phyloP scores from a whole-genome alignment of 2,888 invertebrate species.

The Sphaerophoria taeniata region DNA sequence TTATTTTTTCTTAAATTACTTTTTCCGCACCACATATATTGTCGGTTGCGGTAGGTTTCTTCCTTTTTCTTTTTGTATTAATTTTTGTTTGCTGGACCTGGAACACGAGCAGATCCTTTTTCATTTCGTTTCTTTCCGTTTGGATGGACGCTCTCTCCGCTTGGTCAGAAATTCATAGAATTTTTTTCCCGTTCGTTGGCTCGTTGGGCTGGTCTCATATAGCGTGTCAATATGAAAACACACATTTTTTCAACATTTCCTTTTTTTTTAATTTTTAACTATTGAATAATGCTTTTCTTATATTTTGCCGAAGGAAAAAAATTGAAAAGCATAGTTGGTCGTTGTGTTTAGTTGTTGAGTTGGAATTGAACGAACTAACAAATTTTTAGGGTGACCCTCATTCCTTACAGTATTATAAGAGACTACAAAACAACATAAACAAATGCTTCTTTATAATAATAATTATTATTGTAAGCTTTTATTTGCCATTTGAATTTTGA shows the following conservation, averaged over 20 bases:
- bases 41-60: slow-evolving; percentile 43
- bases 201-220: no score
- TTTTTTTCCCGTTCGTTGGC: slow-evolving; percentile 57
- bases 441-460: no score
- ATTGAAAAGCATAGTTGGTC: slow-evolving; percentile 49
- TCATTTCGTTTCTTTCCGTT: slow-evolving; percentile 56
- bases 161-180: slow-evolving; percentile 73
- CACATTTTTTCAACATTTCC: slow-evolving; percentile 10
- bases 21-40: slow-evolving; percentile 49
- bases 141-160: slow-evolving; percentile 32
- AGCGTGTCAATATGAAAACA: slow-evolving; percentile 58
- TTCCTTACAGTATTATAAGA: not conserved
- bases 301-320: slow-evolving; percentile 2
- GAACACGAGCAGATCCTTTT: slow-evolving; percentile 50
- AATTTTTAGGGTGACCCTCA: slow-evolving; percentile 3
- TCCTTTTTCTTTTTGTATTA: no score
- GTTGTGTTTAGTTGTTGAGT: slow-evolving; percentile 36
- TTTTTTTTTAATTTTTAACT: not conserved
- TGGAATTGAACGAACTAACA: slow-evolving; percentile 32
- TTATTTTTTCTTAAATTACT: slow-evolving; percentile 65
- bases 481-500: no score
- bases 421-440: no score
- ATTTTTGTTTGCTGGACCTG: no score
- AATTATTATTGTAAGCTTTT: no score
- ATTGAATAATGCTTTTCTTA: not conserved